Evolutionary conservation across 2,797 vertebrate species (phyloP).

Genomic region (Tamandua tetradactyla): DNA sequence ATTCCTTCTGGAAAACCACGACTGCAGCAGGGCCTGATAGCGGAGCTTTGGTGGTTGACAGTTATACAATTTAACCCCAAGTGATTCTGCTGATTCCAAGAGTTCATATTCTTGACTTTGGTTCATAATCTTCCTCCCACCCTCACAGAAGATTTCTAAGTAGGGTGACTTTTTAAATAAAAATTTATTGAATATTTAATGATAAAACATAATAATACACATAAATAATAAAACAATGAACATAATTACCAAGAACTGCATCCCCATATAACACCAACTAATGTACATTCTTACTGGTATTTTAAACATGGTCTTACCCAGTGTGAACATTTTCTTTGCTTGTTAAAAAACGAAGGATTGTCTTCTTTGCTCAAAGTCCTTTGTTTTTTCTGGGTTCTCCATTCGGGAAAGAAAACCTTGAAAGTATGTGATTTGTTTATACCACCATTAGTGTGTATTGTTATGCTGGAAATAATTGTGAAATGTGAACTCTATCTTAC

Average conservation of each 20-base stretch:
- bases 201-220: neutral
- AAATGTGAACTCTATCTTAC: constrained; percentile 28
- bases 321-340: constrained; percentile 64
- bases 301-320: constrained; percentile 56
- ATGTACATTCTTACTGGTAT: constrained; percentile 63
- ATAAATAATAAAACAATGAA: constrained; percentile 73
- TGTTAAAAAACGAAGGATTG: constrained; percentile 66
- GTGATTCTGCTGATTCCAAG: constrained; percentile 26
- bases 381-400: constrained; percentile 9
- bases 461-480: constrained; percentile 52
- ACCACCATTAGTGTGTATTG: constrained; percentile 26
- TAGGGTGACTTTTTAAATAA: neutral
- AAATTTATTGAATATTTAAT: too few relatives aligned
- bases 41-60: neutral
- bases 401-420: constrained; percentile 59
- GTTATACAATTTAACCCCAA: neutral
- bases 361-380: constrained; percentile 56
- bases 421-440: constrained; percentile 17
- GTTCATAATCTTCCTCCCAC: neutral
- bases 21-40: neutral
- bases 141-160: constrained; percentile 62
- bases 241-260: constrained; percentile 61
- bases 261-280: constrained; percentile 47
- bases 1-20: constrained; percentile 2
- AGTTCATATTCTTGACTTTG: neutral